Conservation (phyloP, 2,113 vertebrate genomes). For the Phalacrocorax brasilianus region DNA sequence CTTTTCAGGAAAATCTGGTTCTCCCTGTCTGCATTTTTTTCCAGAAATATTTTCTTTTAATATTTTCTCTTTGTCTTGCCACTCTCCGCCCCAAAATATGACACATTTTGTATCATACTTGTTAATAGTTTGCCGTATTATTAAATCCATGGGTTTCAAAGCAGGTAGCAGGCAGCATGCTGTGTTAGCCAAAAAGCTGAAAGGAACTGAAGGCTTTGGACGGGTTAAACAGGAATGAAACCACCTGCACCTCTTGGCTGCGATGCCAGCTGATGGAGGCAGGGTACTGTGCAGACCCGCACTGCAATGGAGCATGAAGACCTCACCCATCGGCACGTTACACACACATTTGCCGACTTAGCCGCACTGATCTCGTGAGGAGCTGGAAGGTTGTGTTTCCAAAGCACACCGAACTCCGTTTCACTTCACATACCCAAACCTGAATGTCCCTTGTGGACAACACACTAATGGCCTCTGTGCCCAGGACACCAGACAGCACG, state of each 20-base stretch:
- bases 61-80: background rate
- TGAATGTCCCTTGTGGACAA: background rate
- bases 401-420: background rate
- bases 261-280: background rate
- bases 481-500: background rate
- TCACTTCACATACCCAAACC: background rate
- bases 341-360: background rate
- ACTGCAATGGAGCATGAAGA: accelerated
- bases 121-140: background rate
- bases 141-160: background rate
- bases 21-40: background rate
- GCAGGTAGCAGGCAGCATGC: background rate
- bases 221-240: background rate
- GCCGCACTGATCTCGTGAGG: background rate
- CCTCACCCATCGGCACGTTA: background rate
- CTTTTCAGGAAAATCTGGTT: background rate
- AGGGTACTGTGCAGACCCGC: background rate
- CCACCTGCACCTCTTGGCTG: background rate
- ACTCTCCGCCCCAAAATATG: background rate
- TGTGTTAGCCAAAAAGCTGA: background rate
- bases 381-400: background rate
- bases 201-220: background rate
- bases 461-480: no score
- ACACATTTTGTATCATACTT: background rate
- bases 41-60: background rate